phyloP scores from a whole-genome alignment of 2,113 vertebrate genomes.

The Anhinga anhinga region DNA sequence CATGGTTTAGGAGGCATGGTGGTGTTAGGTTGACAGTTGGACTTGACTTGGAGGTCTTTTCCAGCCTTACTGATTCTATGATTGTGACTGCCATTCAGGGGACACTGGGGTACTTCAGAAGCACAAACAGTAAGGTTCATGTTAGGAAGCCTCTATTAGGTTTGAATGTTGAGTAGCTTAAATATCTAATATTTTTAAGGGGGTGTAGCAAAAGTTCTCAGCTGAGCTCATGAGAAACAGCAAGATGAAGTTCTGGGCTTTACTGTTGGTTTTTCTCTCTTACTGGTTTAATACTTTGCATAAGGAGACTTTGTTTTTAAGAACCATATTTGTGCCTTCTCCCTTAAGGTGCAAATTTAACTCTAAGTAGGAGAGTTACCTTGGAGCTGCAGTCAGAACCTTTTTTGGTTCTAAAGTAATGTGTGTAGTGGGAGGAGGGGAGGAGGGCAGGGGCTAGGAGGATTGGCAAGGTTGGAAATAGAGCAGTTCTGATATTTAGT shows the following conservation, averaged over 20 bases:
- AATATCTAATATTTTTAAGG: neutral
- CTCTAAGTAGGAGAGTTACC: neutral
- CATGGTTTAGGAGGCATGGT: too few species aligned
- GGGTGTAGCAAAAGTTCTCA: neutral
- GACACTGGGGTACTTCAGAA: neutral
- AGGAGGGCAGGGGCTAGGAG: neutral
- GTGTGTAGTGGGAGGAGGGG: neutral
- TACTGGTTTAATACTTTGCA: neutral
- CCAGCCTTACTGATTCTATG: too few species aligned
- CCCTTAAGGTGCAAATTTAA: neutral
- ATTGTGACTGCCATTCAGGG: neutral
- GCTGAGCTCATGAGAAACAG: accelerated
- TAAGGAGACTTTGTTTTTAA: neutral
- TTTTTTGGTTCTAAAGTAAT: neutral
- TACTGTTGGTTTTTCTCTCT: neutral
- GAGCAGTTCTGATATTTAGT: neutral
- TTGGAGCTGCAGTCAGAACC: neutral
- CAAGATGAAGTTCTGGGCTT: neutral
- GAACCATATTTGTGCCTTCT: neutral
- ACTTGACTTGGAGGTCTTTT: too few species aligned
- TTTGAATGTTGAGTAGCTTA: neutral
- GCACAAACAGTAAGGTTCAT: neutral
- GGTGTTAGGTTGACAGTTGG: too few species aligned
- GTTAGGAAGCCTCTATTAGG: neutral
- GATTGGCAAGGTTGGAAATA: neutral